Base-by-base conservation (phyloP, 2,888 invertebrate genomes). In the Agrilus biguttatus region DNA sequence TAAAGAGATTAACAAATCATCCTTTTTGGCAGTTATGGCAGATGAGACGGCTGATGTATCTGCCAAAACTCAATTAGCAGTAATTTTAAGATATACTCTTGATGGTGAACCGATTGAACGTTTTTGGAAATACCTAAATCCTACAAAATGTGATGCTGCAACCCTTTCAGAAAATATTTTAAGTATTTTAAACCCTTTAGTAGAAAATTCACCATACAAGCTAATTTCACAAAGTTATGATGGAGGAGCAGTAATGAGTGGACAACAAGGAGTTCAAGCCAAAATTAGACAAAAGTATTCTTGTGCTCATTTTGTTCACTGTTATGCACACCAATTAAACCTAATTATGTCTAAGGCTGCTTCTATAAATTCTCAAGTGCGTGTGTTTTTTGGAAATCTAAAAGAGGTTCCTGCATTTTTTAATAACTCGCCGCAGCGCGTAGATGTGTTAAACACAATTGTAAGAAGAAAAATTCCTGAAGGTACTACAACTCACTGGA, bases 211-310 rank as follows among this genome's bases (percentile, higher is more conserved):
- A 43, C 36, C 41, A 35, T 14, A 44, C 12, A 55, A 57, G 47
- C 43, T 53, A 17, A 53, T 56, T 35, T 51, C 51, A n/a, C 56
- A 55, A 42, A 50, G 45, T 23, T 56, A 52, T 39, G 56, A 58
- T 45, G 54, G 55, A 36, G 53, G 55, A 42, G 37, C 42, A 14
- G 51, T 51, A 7, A 50, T 57, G 53, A 53, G 45, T 21, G 54
- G 51, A 13, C 14, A 28, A 39, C 33, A 36, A 14, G 41, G 37
- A 28, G 51, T 56, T 14, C 55, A 56, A 45, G 43, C 45, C 1
- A 39, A 37, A 43, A 45, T 53, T n/a, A 48, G 45, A 42, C 23
- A 45, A 33, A 39, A 8, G 19, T 45, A 37, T 13, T 21, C 36
- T n/a, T 33, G 46, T 44, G 51, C 49, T 13, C 37, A 45, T 36